A percentile compares a stretch with the other conserved stretches of the same genome.
phyloP scores from a whole-genome alignment of 2,113 vertebrate species.

The Crotalus horridus region DNA sequence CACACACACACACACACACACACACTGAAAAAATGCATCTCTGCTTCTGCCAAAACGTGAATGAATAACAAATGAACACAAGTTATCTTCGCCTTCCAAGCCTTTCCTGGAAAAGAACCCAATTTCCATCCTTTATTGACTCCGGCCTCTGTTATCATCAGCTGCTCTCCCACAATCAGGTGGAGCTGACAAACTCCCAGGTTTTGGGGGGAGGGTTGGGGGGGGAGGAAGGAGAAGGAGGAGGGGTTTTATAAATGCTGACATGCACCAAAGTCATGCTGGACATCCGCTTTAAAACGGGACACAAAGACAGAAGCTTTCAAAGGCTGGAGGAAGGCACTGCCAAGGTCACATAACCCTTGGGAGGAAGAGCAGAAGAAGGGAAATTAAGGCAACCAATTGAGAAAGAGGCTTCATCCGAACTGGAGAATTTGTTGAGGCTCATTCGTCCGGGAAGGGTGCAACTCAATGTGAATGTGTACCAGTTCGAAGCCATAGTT shows the following conservation, averaged over 20 bases:
- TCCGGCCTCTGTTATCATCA: constrained; percentile 25
- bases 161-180: neutral
- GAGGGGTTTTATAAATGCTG: neutral
- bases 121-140: constrained; percentile 48
- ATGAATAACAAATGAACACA: constrained; percentile 46
- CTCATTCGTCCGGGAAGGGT: neutral
- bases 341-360: neutral
- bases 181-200: constrained; percentile 14
- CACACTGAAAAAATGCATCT: neutral
- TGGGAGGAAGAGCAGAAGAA: neutral
- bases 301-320: neutral
- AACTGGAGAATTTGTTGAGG: neutral
- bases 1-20: neutral
- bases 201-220: neutral
- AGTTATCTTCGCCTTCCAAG: constrained; percentile 52
- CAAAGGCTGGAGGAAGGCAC: neutral
- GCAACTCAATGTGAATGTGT: neutral
- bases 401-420: neutral
- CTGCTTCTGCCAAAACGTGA: constrained; percentile 40
- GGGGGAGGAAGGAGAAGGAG: neutral
- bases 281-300: neutral
- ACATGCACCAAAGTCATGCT: neutral
- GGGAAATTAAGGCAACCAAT: neutral
- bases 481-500: neutral
- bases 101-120: constrained; percentile 18